A percentile compares a stretch with the other conserved stretches of the same genome.
These are phyloP conservation scores for Lanius collurio DNA, from an alignment of 2,113 vertebrate species.

Conservation along the genomic window DNA sequence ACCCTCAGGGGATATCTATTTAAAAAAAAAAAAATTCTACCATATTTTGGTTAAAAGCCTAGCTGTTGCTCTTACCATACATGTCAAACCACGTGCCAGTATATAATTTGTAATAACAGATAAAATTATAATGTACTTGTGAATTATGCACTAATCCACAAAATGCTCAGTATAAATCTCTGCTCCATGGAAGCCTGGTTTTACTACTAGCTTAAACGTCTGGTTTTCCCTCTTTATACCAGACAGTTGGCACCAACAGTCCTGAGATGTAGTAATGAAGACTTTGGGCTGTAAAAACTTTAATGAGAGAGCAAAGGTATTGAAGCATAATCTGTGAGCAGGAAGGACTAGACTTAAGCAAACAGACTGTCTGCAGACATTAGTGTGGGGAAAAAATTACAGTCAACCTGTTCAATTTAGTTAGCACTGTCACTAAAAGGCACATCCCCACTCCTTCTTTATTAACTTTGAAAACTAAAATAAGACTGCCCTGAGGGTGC, in stretches of 20 bases:
- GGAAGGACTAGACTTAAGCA: not conserved
- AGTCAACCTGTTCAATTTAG: not conserved
- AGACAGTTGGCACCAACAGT: not conserved
- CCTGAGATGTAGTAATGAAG: not conserved
- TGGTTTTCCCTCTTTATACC: not conserved
- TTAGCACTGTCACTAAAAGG: not conserved
- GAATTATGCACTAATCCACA: not conserved
- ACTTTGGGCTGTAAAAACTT: not conserved
- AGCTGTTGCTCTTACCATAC: not conserved
- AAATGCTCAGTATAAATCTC: not conserved
- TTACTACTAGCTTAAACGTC: not conserved
- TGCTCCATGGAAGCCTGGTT: not conserved
- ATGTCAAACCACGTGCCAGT: not conserved
- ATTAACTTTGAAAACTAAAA: slow-evolving; percentile 1
- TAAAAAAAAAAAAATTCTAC: not conserved
- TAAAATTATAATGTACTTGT: not conserved
- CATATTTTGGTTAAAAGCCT: not conserved
- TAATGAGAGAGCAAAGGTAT: not conserved
- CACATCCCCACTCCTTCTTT: not conserved
- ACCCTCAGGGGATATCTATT: not conserved
- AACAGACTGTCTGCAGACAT: not conserved
- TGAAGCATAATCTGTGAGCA: not conserved
- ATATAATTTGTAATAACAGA: not conserved
- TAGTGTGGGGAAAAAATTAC: not conserved
- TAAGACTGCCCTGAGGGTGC: not conserved